phyloP scores from a whole-genome alignment of 2,888 invertebrate species.

The Lepeophtheirus nordmannii region DNA sequence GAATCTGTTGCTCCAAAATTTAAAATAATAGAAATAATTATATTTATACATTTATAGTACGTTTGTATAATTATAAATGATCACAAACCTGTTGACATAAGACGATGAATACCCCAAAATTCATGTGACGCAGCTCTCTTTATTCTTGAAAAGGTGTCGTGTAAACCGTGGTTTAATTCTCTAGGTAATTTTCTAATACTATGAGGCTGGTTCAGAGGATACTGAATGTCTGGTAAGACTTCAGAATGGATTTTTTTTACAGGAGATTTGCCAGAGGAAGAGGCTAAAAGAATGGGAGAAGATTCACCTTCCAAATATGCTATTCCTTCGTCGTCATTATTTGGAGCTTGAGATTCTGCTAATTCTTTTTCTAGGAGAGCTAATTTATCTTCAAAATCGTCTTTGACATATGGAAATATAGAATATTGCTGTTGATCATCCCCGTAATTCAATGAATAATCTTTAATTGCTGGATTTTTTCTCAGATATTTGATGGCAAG shows the following conservation, averaged over 20 bases:
- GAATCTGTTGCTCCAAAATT: too few species aligned
- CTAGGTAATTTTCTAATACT: slow-evolving; percentile 12
- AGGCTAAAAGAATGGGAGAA: not conserved
- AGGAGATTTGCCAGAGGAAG: not conserved
- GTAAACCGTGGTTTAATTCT: not conserved
- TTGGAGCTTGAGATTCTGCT: not conserved
- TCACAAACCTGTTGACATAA: slow-evolving; percentile 18
- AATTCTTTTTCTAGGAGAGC: slow-evolving; percentile 14
- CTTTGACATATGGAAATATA: slow-evolving; percentile 9
- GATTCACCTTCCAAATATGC: slow-evolving; percentile 10
- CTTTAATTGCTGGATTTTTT: slow-evolving; percentile 32
- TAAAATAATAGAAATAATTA: too few species aligned
- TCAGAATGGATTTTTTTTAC: not conserved
- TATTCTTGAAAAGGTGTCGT: not conserved
- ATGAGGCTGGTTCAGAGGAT: slow-evolving; percentile 11
- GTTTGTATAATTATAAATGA: not conserved
- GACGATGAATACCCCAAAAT: slow-evolving; percentile 10
- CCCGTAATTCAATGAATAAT: not conserved
- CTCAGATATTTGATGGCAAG: slow-evolving; percentile 38
- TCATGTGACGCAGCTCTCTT: not conserved
- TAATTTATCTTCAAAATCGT: slow-evolving; percentile 17
- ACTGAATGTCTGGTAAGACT: slow-evolving; percentile 10
- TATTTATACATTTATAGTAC: too few species aligned
- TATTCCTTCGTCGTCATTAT: not conserved
- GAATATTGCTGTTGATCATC: slow-evolving; percentile 12